A percentile compares a stretch with the other conserved stretches of the same genome.
phyloP scores from a whole-genome alignment of 1,140 invertebrate species.

The Nasonia vitripennis region DNA sequence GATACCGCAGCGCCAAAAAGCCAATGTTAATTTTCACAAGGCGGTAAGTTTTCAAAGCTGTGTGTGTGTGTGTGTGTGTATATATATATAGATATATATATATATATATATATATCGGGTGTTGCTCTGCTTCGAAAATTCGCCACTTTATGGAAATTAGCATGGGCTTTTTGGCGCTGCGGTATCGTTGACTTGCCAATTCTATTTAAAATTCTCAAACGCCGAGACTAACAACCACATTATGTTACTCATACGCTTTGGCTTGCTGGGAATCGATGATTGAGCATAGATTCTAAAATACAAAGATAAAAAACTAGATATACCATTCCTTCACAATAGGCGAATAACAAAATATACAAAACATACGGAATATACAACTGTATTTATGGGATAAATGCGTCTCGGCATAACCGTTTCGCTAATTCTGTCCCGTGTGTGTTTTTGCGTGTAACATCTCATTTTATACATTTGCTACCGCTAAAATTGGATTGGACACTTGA shows the following conservation, averaged over 20 bases:
- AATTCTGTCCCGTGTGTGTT: conserved; percentile 22
- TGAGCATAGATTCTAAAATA: conserved; percentile 53
- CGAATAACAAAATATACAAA: conserved; percentile 65
- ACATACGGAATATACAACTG: conserved; percentile 62
- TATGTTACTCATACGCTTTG: conserved; percentile 53
- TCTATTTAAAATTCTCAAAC: not conserved
- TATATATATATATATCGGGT: too few relatives aligned
- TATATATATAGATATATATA: too few relatives aligned
- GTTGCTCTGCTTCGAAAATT: too few relatives aligned
- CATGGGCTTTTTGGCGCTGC: too few relatives aligned
- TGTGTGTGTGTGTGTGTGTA: too few relatives aligned
- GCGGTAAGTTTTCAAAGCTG: too few relatives aligned
- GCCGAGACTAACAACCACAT: conserved; percentile 43
- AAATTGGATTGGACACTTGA: conserved; percentile 38
- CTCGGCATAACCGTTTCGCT: conserved; percentile 35
- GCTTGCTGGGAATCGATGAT: conserved; percentile 58
- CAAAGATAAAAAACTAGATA: conserved; percentile 55
- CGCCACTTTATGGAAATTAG: too few relatives aligned
- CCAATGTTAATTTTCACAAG: too few relatives aligned
- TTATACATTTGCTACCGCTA: conserved; percentile 21
- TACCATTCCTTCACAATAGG: conserved; percentile 57
- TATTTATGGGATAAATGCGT: conserved; percentile 58
- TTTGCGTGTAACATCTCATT: conserved; percentile 10
- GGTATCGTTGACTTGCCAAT: too few relatives aligned
- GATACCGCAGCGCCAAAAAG: too few relatives aligned